Percentiles rank a stretch among this genome's conserved stretches.
Conservation (phyloP, 35 echinoderm and acorn worm species). For the Acanthaster planci region DNA sequence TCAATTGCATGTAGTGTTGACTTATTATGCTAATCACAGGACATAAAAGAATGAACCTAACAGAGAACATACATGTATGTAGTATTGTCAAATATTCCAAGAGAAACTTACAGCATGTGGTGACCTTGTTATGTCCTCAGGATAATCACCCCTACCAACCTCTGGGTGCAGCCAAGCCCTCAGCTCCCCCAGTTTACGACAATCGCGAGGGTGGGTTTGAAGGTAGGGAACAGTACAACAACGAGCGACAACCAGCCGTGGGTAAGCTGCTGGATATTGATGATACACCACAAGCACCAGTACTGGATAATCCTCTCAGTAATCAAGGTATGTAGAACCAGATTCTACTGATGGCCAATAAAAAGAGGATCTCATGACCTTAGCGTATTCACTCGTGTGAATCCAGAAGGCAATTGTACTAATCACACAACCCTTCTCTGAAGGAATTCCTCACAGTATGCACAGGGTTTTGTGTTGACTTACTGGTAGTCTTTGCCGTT, state of each 20-base stretch:
- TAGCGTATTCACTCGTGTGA: too few species aligned
- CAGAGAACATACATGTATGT: neutral
- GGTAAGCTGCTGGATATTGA: conserved; percentile 51
- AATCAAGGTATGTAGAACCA: conserved; percentile 26
- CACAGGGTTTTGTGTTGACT: too few species aligned
- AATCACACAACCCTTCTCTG: too few species aligned
- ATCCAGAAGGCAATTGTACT: too few species aligned
- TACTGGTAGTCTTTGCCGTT: too few species aligned
- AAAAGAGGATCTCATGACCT: too few species aligned
- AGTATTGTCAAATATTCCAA: too few species aligned
- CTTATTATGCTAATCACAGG: neutral
- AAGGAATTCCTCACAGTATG: too few species aligned
- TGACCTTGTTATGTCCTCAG: neutral
- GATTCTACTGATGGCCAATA: too few species aligned
- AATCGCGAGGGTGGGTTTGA: conserved; percentile 5
- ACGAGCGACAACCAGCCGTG: conserved; percentile 38
- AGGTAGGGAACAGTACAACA: conserved; percentile 22
- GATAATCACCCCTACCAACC: conserved; percentile 26
- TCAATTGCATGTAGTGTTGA: too few species aligned
- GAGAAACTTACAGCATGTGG: too few species aligned
- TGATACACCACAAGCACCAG: conserved; percentile 42
- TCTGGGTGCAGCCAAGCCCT: conserved; percentile 8
- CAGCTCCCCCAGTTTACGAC: conserved; percentile 34
- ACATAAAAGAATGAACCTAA: neutral
- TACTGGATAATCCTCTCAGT: conserved; percentile 48